Base-by-base conservation (phyloP, 2,797 vertebrate species). In the Tolypeutes matacus region DNA sequence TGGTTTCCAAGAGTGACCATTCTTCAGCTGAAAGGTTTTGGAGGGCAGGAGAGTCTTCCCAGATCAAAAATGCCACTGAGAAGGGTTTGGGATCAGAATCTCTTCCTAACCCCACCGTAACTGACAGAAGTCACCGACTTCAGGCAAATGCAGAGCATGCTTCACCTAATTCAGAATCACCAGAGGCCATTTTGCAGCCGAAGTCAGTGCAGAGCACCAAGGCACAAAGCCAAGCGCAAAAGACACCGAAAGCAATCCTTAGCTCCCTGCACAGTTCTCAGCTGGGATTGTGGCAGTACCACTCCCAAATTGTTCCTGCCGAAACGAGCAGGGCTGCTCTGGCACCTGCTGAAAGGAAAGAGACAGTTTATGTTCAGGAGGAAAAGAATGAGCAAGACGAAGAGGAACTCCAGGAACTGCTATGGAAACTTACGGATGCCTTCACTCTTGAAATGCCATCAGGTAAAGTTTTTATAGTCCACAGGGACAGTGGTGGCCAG, bases 361-460 rank as follows among this genome's bases (percentile, higher is more conserved):
- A 67, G 36, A n/a, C 2, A 69, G 23, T n/a, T 65, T 51, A 77
- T 29, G 73, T 69, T 73, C 89, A 89, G 4, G 86, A 97, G 70
- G 56, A 65, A 77, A 69, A 93, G 4, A 89, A 85, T 64, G 82
- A 91, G 46, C 36, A 49, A 9, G 86, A 98, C 69, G 97, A 98
- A 93, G 85, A 97, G 21, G 96, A 98, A 87, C 95, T 99, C 23
- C 97, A 98, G 93, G 97, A 98, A 49, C 92, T 99, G 0, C 93
- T 99, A 72, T 97, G 98, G 76, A 98, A 97, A 96, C 97, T 99
- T 93, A 98, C 98, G 96, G 92, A 97, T n/a, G 93, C 87, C 2
- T 98, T 99, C 92, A 97, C 95, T 85, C 82, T 97, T 60, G 97
- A 98, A 87, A 97, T 34, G 53, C 92, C 97, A 31, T 75, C 97